Conservation (phyloP, 2,113 vertebrate species). For the Proteles cristata region DNA sequence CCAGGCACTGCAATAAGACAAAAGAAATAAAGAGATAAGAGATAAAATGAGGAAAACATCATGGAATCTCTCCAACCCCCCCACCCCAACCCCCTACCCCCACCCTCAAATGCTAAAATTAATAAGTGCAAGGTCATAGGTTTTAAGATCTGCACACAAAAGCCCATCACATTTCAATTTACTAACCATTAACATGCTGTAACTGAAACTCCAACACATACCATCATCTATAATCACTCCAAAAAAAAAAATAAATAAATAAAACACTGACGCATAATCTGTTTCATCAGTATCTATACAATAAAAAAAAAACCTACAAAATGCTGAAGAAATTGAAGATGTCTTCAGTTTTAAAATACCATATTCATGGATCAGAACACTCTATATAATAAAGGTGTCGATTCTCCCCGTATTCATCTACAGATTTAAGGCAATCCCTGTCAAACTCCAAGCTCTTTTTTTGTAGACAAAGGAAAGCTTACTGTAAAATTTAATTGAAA, state of each 20-base stretch:
- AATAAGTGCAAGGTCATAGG: not conserved
- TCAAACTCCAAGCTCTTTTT: not conserved
- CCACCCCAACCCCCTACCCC: not conserved
- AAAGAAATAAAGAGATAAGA: not conserved
- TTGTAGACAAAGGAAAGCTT: not conserved
- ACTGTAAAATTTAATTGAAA: constrained; percentile 18
- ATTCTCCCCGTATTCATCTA: not conserved
- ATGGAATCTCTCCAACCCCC: not conserved
- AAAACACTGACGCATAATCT: not conserved
- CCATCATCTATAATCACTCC: not conserved
- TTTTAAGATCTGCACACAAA: not conserved
- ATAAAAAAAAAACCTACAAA: not conserved
- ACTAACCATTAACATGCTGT: not conserved
- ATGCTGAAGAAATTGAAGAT: not conserved
- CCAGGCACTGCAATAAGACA: not conserved
- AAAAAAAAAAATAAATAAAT: not conserved
- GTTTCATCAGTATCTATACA: not conserved
- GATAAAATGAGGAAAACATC: not conserved
- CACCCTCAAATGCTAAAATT: not conserved
- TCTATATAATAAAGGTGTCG: not conserved
- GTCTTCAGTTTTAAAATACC: not conserved
- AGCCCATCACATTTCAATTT: not conserved
- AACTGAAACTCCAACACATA: not conserved
- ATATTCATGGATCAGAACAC: not conserved
- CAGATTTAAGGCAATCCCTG: not conserved